Evolutionary conservation across 2,888 invertebrate genomes (phyloP).

Genomic region (Thalpophila matura): DNA sequence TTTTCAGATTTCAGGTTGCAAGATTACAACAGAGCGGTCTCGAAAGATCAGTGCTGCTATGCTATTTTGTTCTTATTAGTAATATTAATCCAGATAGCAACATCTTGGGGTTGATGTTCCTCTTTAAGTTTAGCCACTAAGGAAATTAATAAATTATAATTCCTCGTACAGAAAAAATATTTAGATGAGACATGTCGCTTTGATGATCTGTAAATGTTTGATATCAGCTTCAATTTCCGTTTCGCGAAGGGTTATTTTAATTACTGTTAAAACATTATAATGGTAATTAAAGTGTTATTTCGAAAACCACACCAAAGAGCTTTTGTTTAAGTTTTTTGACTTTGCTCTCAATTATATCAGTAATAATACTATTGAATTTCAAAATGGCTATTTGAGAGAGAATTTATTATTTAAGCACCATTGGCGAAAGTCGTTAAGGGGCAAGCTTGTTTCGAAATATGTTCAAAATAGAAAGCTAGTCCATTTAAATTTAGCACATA

Average conservation of each 20-base stretch:
- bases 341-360: too few relatives aligned
- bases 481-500: too few relatives aligned
- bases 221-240: constrained; percentile 31
- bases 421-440: too few relatives aligned
- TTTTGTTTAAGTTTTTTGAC: not conserved
- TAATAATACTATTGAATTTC: too few relatives aligned
- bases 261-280: constrained; percentile 32
- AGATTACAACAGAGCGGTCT: constrained; percentile 83
- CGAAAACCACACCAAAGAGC: not conserved
- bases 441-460: too few relatives aligned
- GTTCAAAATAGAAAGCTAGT: too few relatives aligned
- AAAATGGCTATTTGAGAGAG: too few relatives aligned
- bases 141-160: constrained; percentile 66
- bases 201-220: constrained; percentile 51
- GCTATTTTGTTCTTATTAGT: constrained; percentile 77
- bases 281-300: constrained; percentile 13
- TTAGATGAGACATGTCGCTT: constrained; percentile 60
- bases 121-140: constrained; percentile 59
- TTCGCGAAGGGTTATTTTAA: constrained; percentile 28
- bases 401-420: too few relatives aligned
- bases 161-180: constrained; percentile 59
- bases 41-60: constrained; percentile 72
- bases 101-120: constrained; percentile 66
- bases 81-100: constrained; percentile 70
- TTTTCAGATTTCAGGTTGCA: constrained; percentile 89